Evolutionary conservation across 2,888 invertebrate species (phyloP).

Genomic region (Cistogaster globosa): DNA sequence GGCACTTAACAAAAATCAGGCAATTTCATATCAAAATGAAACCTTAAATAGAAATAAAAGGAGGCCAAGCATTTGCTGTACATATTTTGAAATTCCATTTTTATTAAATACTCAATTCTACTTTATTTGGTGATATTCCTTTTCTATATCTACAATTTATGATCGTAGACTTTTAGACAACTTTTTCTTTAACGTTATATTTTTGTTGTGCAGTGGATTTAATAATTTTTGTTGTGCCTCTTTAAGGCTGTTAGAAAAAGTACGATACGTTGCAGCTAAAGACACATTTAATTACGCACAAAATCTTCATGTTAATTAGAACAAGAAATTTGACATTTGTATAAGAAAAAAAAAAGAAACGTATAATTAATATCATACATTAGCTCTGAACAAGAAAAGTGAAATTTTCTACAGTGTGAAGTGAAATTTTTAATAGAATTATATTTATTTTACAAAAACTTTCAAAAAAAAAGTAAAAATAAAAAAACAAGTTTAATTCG

Average conservation of each 20-base stretch:
- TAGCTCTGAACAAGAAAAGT: slow-evolving; percentile 26
- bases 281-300: slow-evolving; percentile 22
- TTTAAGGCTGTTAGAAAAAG: not conserved
- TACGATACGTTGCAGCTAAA: slow-evolving; percentile 11
- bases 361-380: slow-evolving; percentile 15
- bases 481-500: not conserved
- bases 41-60: slow-evolving; percentile 2
- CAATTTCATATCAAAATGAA: slow-evolving; percentile 39
- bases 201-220: not conserved
- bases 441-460: not conserved
- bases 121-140: slow-evolving; percentile 33
- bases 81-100: slow-evolving; percentile 18
- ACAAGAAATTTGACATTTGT: slow-evolving; percentile 38
- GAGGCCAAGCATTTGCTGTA: too few species aligned
- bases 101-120: not conserved
- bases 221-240: slow-evolving; percentile 10
- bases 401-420: slow-evolving; percentile 37
- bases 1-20: not conserved
- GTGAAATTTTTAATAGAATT: slow-evolving; percentile 3
- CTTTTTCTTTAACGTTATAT: slow-evolving; percentile 32
- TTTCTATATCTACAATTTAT: slow-evolving; percentile 30
- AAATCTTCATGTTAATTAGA: slow-evolving; percentile 52
- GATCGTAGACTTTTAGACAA: slow-evolving; percentile 2
- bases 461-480: slow-evolving; percentile 18
- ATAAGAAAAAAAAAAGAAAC: not conserved